Base-by-base conservation (phyloP, 1,140 invertebrate genomes). In the Drosophila arizonae region DNA sequence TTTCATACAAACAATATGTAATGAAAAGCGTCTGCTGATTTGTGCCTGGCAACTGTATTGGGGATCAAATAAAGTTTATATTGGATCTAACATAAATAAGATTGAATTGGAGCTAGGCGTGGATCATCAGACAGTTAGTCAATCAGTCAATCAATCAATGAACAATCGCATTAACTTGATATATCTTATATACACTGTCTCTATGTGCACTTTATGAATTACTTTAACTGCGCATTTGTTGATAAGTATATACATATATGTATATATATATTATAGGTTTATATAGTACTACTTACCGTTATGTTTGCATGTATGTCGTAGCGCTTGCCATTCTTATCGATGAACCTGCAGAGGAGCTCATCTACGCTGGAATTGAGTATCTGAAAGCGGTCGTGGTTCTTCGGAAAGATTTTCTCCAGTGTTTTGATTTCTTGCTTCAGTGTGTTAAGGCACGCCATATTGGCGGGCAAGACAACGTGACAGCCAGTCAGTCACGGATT, bases 251-350 rank as follows among this genome's bases (percentile, higher is more conserved):
- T 33, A 33, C 9, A 33, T 33, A 33, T 10, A 33, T 33, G 10
- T 10, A 6, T 33, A 15, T 43, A 45, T 45, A 11, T 17, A 17
- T 17, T 17, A 17, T 17, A 17, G 17, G 3, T 57, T n/a, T 51
- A 15, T 41, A 28, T 9, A 3, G 5, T 1, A 95, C 95, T 1
- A 95, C 95, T 97, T 94, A 98, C 97, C 92, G 98, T 99, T 92
- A 99, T 99, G 94, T 99, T 99, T 66, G 98, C 98, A 93, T 98
- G 97, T 90, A 99, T 98, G 92, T 97, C 97, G 92, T 98, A 98
- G 93, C 97, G 96, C 93, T 98, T 97, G 87, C 97, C 97, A 94
- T 96, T 97, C 93, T 95, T 96, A 91, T 96, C 96, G 93, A 99
- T 95, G 94, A 99, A 99, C 92, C 96, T 96, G 94, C 98, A 99